A percentile compares a stretch with the other conserved stretches of the same genome.
These are phyloP conservation scores for Pollimyrus isidori DNA, from an alignment of 2,113 vertebrate genomes.

Conservation along the genomic window DNA sequence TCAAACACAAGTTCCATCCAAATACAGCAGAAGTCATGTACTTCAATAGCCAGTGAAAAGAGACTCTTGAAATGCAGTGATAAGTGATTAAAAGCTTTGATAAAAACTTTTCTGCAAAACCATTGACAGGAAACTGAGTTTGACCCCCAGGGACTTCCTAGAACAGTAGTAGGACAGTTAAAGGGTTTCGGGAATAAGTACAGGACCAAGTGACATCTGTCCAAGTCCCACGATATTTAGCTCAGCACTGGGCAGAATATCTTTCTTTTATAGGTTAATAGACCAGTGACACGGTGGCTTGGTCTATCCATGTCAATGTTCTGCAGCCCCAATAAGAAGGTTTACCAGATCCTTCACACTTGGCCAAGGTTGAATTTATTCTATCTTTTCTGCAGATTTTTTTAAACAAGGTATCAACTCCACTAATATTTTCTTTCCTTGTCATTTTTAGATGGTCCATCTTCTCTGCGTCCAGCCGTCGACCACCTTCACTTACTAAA, in stretches of 20 bases:
- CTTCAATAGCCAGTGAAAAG: neutral
- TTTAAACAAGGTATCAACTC: neutral
- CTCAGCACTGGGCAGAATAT: neutral
- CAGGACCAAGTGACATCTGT: neutral
- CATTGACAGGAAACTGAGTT: neutral
- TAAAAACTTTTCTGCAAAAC: neutral
- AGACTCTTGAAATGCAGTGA: neutral
- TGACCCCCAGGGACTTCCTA: neutral
- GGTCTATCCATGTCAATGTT: neutral
- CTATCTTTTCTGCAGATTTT: neutral
- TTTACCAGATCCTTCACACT: neutral
- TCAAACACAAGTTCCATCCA: neutral
- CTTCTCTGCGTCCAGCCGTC: neutral
- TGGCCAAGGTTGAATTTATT: neutral
- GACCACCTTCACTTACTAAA: neutral
- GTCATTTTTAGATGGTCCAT: neutral
- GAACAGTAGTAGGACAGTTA: neutral
- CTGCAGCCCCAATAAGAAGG: neutral
- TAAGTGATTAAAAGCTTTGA: neutral
- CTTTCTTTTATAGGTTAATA: neutral
- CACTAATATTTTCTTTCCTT: neutral
- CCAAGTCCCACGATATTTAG: neutral
- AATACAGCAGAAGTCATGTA: neutral
- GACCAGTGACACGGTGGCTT: neutral
- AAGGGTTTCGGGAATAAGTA: neutral